Evolutionary conservation across 2,113 vertebrate genomes (phyloP).

Genomic region (Pomatostomus ruficeps): DNA sequence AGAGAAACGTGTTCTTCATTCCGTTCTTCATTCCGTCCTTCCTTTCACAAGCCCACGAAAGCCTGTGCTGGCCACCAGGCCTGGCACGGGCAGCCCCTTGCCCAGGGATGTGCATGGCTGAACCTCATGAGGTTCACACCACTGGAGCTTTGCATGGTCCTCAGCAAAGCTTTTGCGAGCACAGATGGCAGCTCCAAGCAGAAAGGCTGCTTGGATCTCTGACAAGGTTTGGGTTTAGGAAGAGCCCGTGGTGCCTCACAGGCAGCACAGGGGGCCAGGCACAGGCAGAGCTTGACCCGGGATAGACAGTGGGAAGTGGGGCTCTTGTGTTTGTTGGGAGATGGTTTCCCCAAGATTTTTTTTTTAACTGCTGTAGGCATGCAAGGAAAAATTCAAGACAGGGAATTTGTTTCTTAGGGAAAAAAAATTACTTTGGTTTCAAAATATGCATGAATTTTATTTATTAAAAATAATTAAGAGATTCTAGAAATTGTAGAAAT

Average conservation of each 20-base stretch:
- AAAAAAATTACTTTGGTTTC: background rate
- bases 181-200: fast-evolving
- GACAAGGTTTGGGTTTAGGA: background rate
- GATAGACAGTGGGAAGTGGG: fast-evolving
- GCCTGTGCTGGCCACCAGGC: background rate
- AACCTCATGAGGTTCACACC: background rate
- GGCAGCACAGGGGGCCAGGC: fast-evolving
- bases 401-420: background rate
- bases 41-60: background rate
- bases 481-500: background rate
- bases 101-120: background rate
- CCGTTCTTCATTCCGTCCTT: background rate
- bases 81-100: background rate
- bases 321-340: background rate
- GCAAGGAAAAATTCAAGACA: background rate
- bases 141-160: background rate
- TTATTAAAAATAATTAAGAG: background rate
- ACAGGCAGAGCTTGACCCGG: background rate
- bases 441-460: background rate
- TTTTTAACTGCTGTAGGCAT: background rate
- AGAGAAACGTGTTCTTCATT: background rate
- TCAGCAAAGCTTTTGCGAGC: background rate
- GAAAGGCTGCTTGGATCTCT: background rate
- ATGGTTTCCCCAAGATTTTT: background rate
- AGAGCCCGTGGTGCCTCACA: background rate